These are phyloP conservation scores for Octopus bimaculoides DNA, from an alignment of 1,140 invertebrate genomes.

Conservation along the genomic window DNA sequence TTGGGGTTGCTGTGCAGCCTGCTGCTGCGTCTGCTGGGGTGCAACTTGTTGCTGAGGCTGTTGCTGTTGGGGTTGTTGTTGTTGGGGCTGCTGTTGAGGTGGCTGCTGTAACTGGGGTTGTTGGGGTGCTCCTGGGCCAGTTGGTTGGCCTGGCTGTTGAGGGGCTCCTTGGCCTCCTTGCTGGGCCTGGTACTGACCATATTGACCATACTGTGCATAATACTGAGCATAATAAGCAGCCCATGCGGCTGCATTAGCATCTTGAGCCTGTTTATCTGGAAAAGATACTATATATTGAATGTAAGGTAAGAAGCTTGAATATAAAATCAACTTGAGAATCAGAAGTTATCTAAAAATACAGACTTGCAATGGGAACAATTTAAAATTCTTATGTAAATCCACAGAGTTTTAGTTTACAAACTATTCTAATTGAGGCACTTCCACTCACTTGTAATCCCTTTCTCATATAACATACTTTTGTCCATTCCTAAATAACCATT, in stretches of 20 bases:
- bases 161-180: slow-evolving; percentile 42
- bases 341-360: too few species aligned
- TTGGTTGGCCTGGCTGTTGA: slow-evolving; percentile 23
- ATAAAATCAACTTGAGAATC: not conserved
- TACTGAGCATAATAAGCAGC: slow-evolving; percentile 62
- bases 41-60: slow-evolving; percentile 8
- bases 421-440: too few species aligned
- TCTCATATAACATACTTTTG: too few species aligned
- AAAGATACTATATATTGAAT: slow-evolving; percentile 5
- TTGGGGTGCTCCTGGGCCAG: slow-evolving; percentile 48
- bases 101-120: slow-evolving; percentile 65
- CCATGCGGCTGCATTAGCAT: slow-evolving; percentile 61
- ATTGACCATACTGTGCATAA: slow-evolving; percentile 56
- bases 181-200: slow-evolving; percentile 37
- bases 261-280: slow-evolving; percentile 46
- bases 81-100: slow-evolving; percentile 26
- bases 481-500: too few species aligned
- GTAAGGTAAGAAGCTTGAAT: not conserved
- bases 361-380: too few species aligned
- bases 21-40: slow-evolving; percentile 11
- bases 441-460: too few species aligned
- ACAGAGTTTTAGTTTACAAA: too few species aligned
- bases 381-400: too few species aligned
- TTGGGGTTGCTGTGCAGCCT: not conserved
- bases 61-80: slow-evolving; percentile 21